Evolutionary conservation across 1,140 invertebrate genomes (phyloP).

Genomic region (Drosophila bipectinata): DNA sequence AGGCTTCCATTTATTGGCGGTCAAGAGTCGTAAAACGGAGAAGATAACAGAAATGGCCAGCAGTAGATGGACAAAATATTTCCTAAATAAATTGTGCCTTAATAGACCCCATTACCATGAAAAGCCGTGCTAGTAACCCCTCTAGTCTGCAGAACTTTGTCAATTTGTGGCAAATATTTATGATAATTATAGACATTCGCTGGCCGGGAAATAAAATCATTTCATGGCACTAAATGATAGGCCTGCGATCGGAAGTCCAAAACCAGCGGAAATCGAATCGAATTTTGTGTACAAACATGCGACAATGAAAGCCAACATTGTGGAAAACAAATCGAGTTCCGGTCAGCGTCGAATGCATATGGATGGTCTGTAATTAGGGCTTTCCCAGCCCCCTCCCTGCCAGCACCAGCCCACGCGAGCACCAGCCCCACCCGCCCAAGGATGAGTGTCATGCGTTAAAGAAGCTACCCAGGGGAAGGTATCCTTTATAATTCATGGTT

Average conservation of each 20-base stretch:
- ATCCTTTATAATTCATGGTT: conserved; percentile 70
- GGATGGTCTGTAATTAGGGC: conserved; percentile 49
- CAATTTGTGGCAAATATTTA: conserved; percentile 65
- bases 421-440: background rate
- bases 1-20: conserved; percentile 17
- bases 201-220: conserved; percentile 65
- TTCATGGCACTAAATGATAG: conserved; percentile 38
- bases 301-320: conserved; percentile 77
- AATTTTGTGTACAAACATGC: conserved; percentile 76
- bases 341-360: conserved; percentile 11
- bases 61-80: background rate
- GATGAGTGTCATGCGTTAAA: conserved; percentile 74
- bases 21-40: conserved; percentile 1
- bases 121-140: background rate
- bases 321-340: conserved; percentile 70
- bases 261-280: conserved; percentile 43
- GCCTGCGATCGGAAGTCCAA: background rate
- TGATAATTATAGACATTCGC: conserved; percentile 64
- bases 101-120: too few species aligned
- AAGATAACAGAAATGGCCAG: background rate
- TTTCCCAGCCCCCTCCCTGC: background rate
- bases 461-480: conserved; percentile 36
- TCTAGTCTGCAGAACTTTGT: conserved; percentile 25
- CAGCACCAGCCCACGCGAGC: too few species aligned
- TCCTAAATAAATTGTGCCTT: background rate